Evolutionary conservation across 2,888 invertebrate genomes (phyloP).

Genomic region (Tortrix viridana): DNA sequence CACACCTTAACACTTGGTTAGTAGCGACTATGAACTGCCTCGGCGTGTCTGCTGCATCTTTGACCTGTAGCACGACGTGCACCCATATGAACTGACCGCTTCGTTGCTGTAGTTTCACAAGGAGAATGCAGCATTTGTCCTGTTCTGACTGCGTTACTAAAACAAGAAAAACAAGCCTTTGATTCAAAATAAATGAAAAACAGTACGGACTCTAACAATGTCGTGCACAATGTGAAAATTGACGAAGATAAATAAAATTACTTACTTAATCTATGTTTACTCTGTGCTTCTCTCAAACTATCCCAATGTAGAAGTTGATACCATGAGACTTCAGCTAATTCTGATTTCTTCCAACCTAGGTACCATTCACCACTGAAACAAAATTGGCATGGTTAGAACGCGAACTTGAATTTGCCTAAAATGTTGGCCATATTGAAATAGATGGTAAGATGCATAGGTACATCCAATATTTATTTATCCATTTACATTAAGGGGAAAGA

Average conservation of each 20-base stretch:
- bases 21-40: slow-evolving; percentile 98
- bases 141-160: slow-evolving; percentile 98
- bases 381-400: slow-evolving; percentile 17
- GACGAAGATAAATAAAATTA: slow-evolving; percentile 47
- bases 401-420: too few species aligned
- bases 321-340: slow-evolving; percentile 96
- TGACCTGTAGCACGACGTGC: slow-evolving; percentile 97
- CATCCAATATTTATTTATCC: too few species aligned
- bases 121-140: slow-evolving; percentile 97
- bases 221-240: neutral
- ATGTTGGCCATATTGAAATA: too few species aligned
- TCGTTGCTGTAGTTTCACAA: slow-evolving; percentile 94
- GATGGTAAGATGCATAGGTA: too few species aligned
- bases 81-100: slow-evolving; percentile 97
- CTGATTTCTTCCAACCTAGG: slow-evolving; percentile 95
- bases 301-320: slow-evolving; percentile 98
- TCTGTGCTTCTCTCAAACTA: slow-evolving; percentile 96
- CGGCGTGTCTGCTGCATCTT: slow-evolving; percentile 93
- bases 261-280: slow-evolving; percentile 97
- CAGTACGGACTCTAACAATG: neutral
- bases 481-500: too few species aligned
- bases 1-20: slow-evolving; percentile 96
- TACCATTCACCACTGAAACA: slow-evolving; percentile 97
- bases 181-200: neutral
- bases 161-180: slow-evolving; percentile 50